A percentile compares a stretch with the other conserved stretches of the same genome.
Conservation (phyloP, 2,113 vertebrate species). For the Paramisgurnus dabryanus region DNA sequence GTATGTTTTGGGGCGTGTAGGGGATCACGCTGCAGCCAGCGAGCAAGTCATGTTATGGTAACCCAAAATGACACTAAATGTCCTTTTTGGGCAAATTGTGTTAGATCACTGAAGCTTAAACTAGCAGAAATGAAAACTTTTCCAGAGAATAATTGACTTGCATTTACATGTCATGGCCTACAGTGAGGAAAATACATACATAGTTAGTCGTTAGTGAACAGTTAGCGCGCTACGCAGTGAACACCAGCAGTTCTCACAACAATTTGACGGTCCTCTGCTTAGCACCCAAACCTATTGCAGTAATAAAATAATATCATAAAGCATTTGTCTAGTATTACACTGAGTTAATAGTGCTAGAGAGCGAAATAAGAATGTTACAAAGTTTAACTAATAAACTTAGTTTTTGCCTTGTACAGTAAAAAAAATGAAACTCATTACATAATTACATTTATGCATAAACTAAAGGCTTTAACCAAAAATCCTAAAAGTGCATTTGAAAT, state of each 20-base stretch:
- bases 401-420: no score
- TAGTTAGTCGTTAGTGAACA: not conserved
- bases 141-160: not conserved
- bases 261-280: not conserved
- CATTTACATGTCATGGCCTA: constrained; percentile 3
- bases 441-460: no score
- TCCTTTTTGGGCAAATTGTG: not conserved
- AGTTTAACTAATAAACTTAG: no score
- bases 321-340: no score
- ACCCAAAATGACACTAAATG: not conserved
- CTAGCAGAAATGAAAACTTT: not conserved
- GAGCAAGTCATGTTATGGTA: not conserved
- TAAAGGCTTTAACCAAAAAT: no score
- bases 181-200: not conserved
- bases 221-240: not conserved
- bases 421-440: no score
- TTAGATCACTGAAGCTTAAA: not conserved
- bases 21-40: constrained; percentile 2
- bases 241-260: not conserved
- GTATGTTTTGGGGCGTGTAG: not conserved
- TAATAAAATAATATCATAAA: not conserved
- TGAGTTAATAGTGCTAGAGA: not conserved
- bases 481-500: no score
- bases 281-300: no score
- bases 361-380: no score